These are phyloP conservation scores for Corticium candelabrum DNA, from an alignment of 37 sponge, comb jelly and placozoan genomes.

Conservation along the genomic window DNA sequence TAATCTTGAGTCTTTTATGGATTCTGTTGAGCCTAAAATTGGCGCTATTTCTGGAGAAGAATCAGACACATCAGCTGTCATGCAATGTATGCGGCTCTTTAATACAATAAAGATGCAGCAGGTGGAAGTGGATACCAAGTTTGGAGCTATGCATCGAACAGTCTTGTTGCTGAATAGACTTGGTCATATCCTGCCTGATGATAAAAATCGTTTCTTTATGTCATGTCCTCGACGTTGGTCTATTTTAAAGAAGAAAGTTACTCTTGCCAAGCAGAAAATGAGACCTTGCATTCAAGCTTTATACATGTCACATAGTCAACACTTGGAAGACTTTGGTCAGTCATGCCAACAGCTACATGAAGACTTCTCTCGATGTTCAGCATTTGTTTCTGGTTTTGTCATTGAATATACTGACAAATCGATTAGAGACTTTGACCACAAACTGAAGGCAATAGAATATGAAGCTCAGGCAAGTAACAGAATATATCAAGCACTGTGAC, in stretches of 20 bases:
- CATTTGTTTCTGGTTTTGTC: slow-evolving; percentile 19
- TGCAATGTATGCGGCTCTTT: slow-evolving; percentile 28
- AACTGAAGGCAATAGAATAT: no score
- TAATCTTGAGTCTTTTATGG: background rate
- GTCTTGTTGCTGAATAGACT: slow-evolving; percentile 24
- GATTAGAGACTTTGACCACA: no score
- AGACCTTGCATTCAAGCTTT: slow-evolving; percentile 68
- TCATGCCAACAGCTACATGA: slow-evolving; percentile 18
- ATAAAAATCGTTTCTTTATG: slow-evolving; percentile 36
- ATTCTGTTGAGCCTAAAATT: background rate
- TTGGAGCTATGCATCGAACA: slow-evolving; percentile 22
- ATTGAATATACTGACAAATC: slow-evolving; percentile 9
- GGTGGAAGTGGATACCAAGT: slow-evolving; percentile 6
- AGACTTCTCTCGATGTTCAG: slow-evolving; percentile 29
- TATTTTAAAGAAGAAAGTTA: slow-evolving; percentile 68
- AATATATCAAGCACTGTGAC: no score
- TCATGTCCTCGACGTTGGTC: slow-evolving; percentile 77
- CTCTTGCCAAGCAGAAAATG: slow-evolving; percentile 78
- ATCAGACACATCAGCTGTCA: slow-evolving; percentile 14
- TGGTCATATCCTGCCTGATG: slow-evolving; percentile 19
- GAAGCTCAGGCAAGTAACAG: no score
- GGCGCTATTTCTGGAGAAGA: slow-evolving; percentile 6
- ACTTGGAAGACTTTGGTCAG: slow-evolving; percentile 33
- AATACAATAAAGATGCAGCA: slow-evolving; percentile 19
- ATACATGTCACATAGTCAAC: slow-evolving; percentile 16